Base-by-base conservation (phyloP, 2,888 invertebrate genomes). In the Drosophila prolongata region DNA sequence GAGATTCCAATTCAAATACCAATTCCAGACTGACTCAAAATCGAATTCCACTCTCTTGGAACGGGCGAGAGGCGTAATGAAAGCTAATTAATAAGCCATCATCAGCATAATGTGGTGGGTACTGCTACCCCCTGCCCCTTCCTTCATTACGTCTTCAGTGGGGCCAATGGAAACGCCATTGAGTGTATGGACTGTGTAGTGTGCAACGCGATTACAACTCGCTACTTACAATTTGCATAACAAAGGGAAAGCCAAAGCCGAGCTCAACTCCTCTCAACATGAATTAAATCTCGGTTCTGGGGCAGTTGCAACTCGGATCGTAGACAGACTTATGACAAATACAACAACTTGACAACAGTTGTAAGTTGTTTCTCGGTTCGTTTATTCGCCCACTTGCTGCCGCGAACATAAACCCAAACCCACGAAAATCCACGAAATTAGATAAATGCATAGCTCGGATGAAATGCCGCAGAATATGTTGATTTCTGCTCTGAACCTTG, bases 21-120 rank as follows among this genome's bases (percentile, higher is more conserved):
- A 14, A 16, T 30, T 19, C 9, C 38, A 16, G 14, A 38, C 9
- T 19, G 19, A 37, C 38, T 67, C 3, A 40, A 53, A 44, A 46
- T 58, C 35, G 40, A 40, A 67, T 46, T 55, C 58, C 69, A 67
- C 55, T 65, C 58, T 53, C 50, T 58, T 24, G 37, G 47, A 69
- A 69, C 59, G 34, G 13, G 49, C 11, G 6, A 49, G 35, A 35
- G 49, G 49, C 35, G 70, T 34, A 72, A 70, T 55, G 64, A 73
- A 71, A 73, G 70, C 65, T 62, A 71, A 71, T 71, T 72, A 71
- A 71, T 73, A 72, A 70, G 62, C 61, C 72, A 70, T 72, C 72
- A 76, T 43, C 55, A 61, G 54, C 59, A 64, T 76, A 66, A 61
- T 62, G 58, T 61, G 56, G 34, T 8, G 6, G 14, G 37, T 24